Percentiles rank a stretch among this genome's conserved stretches.
Evolutionary conservation across 2,113 vertebrate genomes (phyloP).

Genomic region (Perca schrenkii): DNA sequence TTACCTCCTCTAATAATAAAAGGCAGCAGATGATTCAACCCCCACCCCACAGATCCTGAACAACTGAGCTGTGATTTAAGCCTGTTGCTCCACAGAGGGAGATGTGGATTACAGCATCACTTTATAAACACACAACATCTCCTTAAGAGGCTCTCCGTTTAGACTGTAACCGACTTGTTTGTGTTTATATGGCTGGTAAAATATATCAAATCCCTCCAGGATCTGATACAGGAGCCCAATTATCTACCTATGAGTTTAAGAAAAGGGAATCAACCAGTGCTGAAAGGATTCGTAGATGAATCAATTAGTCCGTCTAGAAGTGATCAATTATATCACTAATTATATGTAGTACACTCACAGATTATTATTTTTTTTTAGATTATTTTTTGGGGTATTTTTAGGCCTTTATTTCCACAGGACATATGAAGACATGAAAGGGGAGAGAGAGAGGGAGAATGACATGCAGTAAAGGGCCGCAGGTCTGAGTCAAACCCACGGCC

Average conservation of each 20-base stretch:
- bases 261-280: background rate
- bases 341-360: too few relatives aligned
- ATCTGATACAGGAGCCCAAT: background rate
- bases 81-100: slow-evolving; percentile 34
- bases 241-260: background rate
- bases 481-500: too few relatives aligned
- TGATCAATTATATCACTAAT: too few relatives aligned
- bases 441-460: too few relatives aligned
- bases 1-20: slow-evolving; percentile 20
- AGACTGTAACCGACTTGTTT: background rate
- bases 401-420: too few relatives aligned
- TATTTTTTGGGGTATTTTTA: too few relatives aligned
- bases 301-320: background rate
- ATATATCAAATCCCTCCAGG: background rate
- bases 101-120: slow-evolving; percentile 44
- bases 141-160: slow-evolving; percentile 6
- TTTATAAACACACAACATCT: slow-evolving; percentile 42
- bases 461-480: too few relatives aligned
- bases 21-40: slow-evolving; percentile 54
- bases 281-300: background rate
- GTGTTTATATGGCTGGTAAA: background rate
- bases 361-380: too few relatives aligned
- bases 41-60: slow-evolving; percentile 36
- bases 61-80: slow-evolving; percentile 32
- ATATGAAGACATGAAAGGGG: too few relatives aligned